phyloP scores from a whole-genome alignment of 2,797 vertebrate species.

The Perodicticus potto region DNA sequence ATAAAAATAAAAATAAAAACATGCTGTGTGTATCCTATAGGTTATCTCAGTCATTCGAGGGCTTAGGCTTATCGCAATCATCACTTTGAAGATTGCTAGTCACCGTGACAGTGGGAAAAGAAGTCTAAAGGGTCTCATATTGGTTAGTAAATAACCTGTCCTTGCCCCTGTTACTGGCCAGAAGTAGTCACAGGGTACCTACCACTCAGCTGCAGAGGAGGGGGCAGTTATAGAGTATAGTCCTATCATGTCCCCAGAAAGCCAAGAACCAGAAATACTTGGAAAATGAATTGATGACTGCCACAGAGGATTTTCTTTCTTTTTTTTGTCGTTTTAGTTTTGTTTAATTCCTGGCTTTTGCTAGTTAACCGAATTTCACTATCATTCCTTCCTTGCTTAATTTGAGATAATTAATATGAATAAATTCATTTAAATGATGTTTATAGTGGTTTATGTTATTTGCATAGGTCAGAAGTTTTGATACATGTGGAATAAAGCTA shows the following conservation, averaged over 20 bases:
- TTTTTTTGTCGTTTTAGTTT: constrained; percentile 25
- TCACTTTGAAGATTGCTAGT: not conserved
- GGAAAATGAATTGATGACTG: not conserved
- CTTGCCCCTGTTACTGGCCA: not conserved
- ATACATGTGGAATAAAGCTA: constrained; percentile 11
- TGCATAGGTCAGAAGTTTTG: constrained; percentile 13
- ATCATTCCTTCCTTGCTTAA: not conserved
- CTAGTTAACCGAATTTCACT: constrained; percentile 32
- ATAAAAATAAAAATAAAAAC: not conserved
- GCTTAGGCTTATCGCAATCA: not conserved
- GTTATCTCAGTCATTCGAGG: not conserved
- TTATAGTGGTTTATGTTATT: constrained; percentile 36
- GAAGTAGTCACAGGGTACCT: not conserved
- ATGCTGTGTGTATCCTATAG: not conserved
- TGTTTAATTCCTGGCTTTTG: constrained; percentile 39
- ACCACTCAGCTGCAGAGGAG: not conserved
- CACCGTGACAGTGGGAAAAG: not conserved
- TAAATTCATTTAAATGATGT: constrained; percentile 23
- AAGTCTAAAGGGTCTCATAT: not conserved
- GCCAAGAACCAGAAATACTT: not conserved
- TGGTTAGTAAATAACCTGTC: not conserved
- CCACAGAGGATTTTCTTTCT: not conserved
- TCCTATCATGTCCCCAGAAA: not conserved
- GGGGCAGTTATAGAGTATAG: not conserved
- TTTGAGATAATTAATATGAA: constrained; percentile 25